Evolutionary conservation across 2,888 invertebrate genomes (phyloP).

Genomic region (Drosophila anomalata): DNA sequence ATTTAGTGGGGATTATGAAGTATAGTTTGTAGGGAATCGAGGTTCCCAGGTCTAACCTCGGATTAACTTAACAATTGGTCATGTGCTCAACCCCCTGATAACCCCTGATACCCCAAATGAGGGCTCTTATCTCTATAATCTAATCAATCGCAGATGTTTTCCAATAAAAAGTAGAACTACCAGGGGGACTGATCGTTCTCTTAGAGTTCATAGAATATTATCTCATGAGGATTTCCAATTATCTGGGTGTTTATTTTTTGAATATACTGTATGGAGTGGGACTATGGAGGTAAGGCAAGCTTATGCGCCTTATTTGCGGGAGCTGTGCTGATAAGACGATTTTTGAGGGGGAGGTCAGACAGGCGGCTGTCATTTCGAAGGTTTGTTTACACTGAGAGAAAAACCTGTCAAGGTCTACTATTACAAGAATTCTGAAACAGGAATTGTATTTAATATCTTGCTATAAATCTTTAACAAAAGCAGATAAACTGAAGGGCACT

Average conservation of each 20-base stretch:
- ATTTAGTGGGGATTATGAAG: constrained; percentile 11
- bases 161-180: neutral
- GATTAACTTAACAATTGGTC: constrained; percentile 32
- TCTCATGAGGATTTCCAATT: constrained; percentile 33
- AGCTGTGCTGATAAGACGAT: constrained; percentile 31
- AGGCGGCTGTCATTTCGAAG: constrained; percentile 46
- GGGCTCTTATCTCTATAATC: constrained; percentile 19
- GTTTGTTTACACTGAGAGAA: constrained; percentile 64
- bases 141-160: constrained; percentile 19
- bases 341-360: constrained; percentile 37
- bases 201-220: constrained; percentile 31
- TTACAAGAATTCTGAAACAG: neutral
- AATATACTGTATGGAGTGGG: neutral
- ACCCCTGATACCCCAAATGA: constrained; percentile 6
- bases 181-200: constrained; percentile 38
- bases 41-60: constrained; percentile 11
- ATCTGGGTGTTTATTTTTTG: constrained; percentile 24
- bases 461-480: too few relatives aligned
- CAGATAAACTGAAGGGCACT: constrained; percentile 3
- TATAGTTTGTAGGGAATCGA: neutral
- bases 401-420: constrained; percentile 23
- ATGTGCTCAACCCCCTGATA: constrained; percentile 29
- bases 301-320: constrained; percentile 26
- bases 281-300: neutral
- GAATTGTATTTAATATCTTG: too few relatives aligned